These are phyloP conservation scores for Thalassophryne amazonica DNA, from an alignment of 2,797 vertebrate species.

Conservation along the genomic window DNA sequence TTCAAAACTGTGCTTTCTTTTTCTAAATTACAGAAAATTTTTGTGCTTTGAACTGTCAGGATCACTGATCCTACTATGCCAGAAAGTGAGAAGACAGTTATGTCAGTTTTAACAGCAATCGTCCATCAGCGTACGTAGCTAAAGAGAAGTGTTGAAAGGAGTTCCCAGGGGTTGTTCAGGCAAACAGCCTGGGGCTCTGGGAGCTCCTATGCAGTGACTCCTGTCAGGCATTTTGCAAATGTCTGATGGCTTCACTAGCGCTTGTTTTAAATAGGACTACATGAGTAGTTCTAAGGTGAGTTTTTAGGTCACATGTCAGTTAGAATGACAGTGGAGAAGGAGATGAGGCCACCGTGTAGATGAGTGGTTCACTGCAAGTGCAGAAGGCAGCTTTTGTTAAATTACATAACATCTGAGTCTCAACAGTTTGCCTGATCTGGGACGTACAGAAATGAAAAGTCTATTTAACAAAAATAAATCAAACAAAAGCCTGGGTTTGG, in stretches of 20 bases:
- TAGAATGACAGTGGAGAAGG: slow-evolving; percentile 53
- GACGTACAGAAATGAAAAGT: not conserved
- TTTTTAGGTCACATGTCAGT: slow-evolving; percentile 72
- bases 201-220: slow-evolving; percentile 45
- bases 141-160: slow-evolving; percentile 45
- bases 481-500: too few species aligned
- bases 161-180: slow-evolving; percentile 45
- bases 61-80: slow-evolving; percentile 20
- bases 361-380: slow-evolving; percentile 44
- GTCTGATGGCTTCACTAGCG: slow-evolving; percentile 32
- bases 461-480: not conserved
- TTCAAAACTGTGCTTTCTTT: not conserved
- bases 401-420: slow-evolving; percentile 48
- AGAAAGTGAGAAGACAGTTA: slow-evolving; percentile 41
- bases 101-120: slow-evolving; percentile 48
- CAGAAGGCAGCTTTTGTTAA: slow-evolving; percentile 55
- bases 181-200: slow-evolving; percentile 53
- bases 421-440: slow-evolving; percentile 13
- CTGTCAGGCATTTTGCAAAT: slow-evolving; percentile 43
- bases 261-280: slow-evolving; percentile 60
- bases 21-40: slow-evolving; percentile 25
- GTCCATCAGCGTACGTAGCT: slow-evolving; percentile 43
- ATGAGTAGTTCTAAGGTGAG: slow-evolving; percentile 67
- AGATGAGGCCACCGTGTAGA: slow-evolving; percentile 39
- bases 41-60: slow-evolving; percentile 12